phyloP scores from a whole-genome alignment of 2,888 invertebrate genomes.

The Amblyjoppa fuscipennis region DNA sequence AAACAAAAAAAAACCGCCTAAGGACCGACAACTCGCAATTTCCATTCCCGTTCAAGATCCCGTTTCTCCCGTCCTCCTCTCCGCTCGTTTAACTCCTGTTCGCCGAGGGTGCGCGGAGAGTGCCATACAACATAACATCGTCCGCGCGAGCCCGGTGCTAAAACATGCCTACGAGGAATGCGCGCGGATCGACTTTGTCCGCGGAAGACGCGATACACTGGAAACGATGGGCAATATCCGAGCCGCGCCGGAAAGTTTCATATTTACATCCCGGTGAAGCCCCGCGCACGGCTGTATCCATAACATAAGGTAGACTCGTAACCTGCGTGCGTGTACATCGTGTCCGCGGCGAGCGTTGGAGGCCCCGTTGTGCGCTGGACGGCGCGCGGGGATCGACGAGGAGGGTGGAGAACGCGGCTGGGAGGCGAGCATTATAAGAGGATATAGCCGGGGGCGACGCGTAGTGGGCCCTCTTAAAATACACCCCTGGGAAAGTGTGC shows the following conservation, averaged over 20 bases:
- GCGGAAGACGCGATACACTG: conserved; percentile 1
- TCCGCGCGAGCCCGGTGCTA: not conserved
- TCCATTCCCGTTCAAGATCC: not conserved
- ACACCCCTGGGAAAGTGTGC: conserved; percentile 80
- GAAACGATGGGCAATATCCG: conserved; percentile 50
- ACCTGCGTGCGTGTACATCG: conserved; percentile 15
- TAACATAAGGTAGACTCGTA: conserved; percentile 42
- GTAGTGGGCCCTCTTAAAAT: conserved; percentile 78
- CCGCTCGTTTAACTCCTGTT: not conserved
- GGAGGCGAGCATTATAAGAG: conserved; percentile 48
- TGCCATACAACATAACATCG: not conserved
- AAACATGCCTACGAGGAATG: conserved; percentile 3
- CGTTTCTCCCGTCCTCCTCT: not conserved
- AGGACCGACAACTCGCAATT: conserved; percentile 3
- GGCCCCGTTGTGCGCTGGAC: not conserved
- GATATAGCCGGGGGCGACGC: conserved; percentile 70
- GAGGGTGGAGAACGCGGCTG: not conserved
- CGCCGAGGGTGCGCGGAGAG: not conserved
- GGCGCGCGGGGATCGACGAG: not conserved
- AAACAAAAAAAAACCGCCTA: not conserved
- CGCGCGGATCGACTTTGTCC: not conserved
- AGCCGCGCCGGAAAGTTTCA: conserved; percentile 47
- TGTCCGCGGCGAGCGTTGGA: not conserved
- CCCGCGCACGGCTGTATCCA: conserved; percentile 40
- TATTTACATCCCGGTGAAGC: conserved; percentile 56